Percentiles rank a stretch among this genome's conserved stretches.
phyloP scores from a whole-genome alignment of 2,113 vertebrate species.

The Caranx ignobilis region DNA sequence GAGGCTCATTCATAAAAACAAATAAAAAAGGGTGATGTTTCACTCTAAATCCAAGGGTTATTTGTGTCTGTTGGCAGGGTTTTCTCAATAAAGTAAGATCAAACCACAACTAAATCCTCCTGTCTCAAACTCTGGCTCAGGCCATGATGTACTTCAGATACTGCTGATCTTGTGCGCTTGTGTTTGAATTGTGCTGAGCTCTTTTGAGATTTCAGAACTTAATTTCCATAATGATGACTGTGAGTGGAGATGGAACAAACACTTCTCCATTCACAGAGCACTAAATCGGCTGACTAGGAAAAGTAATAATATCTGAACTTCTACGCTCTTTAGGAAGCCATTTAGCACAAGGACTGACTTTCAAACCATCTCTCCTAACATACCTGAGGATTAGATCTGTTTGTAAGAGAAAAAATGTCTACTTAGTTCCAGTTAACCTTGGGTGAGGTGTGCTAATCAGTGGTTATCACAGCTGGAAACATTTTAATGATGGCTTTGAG shows the following conservation, averaged over 20 bases:
- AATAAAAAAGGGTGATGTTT: conserved; percentile 1
- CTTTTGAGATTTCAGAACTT: neutral
- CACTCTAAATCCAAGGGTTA: neutral
- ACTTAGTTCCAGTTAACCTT: conserved; percentile 34
- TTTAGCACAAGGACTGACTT: neutral
- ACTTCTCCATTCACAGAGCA: neutral
- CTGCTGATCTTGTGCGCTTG: neutral
- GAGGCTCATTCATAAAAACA: neutral
- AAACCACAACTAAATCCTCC: neutral
- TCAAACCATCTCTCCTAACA: neutral
- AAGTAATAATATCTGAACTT: neutral
- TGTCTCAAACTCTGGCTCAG: neutral
- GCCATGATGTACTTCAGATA: neutral
- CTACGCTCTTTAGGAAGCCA: neutral
- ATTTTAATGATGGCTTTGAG: conserved; percentile 11
- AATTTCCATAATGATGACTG: neutral
- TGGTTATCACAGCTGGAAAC: conserved; percentile 37
- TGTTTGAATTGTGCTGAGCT: neutral
- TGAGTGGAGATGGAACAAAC: neutral
- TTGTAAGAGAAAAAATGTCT: neutral
- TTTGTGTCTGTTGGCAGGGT: neutral
- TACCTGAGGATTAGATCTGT: neutral
- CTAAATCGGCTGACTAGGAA: neutral
- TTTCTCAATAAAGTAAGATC: neutral
- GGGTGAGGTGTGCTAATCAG: conserved; percentile 38